phyloP scores from a whole-genome alignment of 2,113 vertebrate genomes.

The Rhinolophus sinicus region DNA sequence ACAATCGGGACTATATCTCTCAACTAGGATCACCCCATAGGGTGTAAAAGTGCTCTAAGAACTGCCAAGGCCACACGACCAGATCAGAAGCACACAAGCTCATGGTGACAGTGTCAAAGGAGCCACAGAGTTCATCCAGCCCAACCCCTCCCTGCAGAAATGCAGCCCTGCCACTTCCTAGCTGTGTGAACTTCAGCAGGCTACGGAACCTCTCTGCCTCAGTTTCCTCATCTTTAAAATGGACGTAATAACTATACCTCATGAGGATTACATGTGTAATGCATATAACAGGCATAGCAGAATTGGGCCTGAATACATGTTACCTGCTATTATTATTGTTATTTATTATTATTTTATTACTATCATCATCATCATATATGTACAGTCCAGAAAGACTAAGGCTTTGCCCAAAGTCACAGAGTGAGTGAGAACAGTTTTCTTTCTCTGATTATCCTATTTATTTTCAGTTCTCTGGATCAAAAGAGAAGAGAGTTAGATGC shows the following conservation, averaged over 20 bases:
- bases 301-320: neutral
- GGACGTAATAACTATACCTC: neutral
- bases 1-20: neutral
- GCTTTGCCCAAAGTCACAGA: neutral
- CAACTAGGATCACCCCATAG: neutral
- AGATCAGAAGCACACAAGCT: neutral
- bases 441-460: neutral
- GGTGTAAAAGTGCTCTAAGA: neutral
- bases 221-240: neutral
- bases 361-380: neutral
- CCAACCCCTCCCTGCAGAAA: neutral
- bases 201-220: neutral
- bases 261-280: neutral
- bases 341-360: neutral
- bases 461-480: constrained; percentile 9
- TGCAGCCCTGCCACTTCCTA: neutral
- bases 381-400: neutral
- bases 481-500: neutral
- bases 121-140: neutral
- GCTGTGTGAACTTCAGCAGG: neutral
- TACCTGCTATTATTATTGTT: neutral
- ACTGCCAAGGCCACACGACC: neutral
- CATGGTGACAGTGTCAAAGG: neutral
- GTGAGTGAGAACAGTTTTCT: neutral
- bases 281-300: neutral